Percentiles rank a stretch among this genome's conserved stretches.
phyloP scores from a whole-genome alignment of 1,140 invertebrate genomes.

The Lordiphosa clarofinis region DNA sequence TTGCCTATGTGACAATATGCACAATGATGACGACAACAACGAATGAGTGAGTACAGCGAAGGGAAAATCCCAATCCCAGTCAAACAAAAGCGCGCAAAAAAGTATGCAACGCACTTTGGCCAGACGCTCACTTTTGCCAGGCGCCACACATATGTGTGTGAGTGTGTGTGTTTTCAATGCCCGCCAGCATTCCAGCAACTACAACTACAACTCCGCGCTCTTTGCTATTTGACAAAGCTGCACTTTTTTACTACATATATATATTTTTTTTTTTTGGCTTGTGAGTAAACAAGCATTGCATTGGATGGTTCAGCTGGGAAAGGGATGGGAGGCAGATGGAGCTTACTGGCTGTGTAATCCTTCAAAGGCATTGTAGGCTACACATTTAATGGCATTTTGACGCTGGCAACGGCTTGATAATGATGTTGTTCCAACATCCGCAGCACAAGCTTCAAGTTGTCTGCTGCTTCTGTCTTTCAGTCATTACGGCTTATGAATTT shows the following conservation, averaged over 20 bases:
- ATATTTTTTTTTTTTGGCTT: slow-evolving; percentile 20
- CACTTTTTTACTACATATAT: slow-evolving; percentile 47
- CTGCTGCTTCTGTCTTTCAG: slow-evolving; percentile 14
- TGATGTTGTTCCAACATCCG: slow-evolving; percentile 69
- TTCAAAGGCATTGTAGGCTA: slow-evolving; percentile 70
- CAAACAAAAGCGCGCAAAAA: slow-evolving; percentile 73
- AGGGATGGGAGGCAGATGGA: slow-evolving; percentile 1
- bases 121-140: slow-evolving; percentile 53
- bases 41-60: slow-evolving; percentile 24
- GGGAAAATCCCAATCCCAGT: slow-evolving; percentile 66
- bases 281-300: slow-evolving; percentile 28
- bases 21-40: slow-evolving; percentile 32
- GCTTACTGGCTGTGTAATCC: slow-evolving; percentile 49
- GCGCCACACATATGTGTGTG: slow-evolving; percentile 21
- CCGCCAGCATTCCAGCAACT: slow-evolving; percentile 59
- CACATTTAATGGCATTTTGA: slow-evolving; percentile 75
- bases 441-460: slow-evolving; percentile 45
- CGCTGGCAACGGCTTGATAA: slow-evolving; percentile 67
- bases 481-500: slow-evolving; percentile 45
- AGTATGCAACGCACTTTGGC: slow-evolving; percentile 73
- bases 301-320: not conserved
- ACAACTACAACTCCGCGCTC: slow-evolving; percentile 40
- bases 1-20: slow-evolving; percentile 44
- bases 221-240: slow-evolving; percentile 68
- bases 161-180: slow-evolving; percentile 57